Conservation (phyloP, 2,113 vertebrate genomes). For the Cinclus cinclus region DNA sequence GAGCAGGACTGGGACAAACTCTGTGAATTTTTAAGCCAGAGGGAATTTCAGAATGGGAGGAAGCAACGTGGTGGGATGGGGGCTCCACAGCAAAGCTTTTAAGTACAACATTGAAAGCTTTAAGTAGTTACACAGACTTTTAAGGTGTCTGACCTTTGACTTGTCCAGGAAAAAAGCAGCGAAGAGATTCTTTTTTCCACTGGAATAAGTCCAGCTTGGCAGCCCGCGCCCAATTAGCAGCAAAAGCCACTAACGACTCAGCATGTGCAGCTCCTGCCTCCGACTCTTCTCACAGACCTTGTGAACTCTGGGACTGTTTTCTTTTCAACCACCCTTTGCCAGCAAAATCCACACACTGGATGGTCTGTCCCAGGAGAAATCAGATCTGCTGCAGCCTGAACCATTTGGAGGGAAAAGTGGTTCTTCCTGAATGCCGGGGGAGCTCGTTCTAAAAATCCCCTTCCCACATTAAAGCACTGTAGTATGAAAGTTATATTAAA, state of each 20-base stretch:
- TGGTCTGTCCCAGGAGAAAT: background rate
- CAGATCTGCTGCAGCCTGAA: background rate
- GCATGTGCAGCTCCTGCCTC: background rate
- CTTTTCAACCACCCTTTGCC: background rate
- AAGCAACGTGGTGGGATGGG: fast-evolving
- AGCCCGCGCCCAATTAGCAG: background rate
- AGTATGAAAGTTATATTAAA: background rate
- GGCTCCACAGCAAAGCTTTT: background rate
- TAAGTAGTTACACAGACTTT: background rate
- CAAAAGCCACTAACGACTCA: background rate
- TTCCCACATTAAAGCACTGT: background rate
- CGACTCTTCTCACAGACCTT: slow-evolving; percentile 14
- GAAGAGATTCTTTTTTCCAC: background rate
- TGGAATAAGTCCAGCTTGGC: slow-evolving; percentile 26
- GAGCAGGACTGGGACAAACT: background rate
- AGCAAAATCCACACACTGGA: background rate
- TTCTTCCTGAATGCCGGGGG: background rate
- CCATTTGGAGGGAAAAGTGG: background rate
- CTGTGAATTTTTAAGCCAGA: background rate
- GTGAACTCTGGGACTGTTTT: slow-evolving; percentile 10
- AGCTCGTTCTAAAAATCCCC: background rate
- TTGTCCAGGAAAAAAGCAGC: background rate
- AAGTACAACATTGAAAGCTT: background rate
- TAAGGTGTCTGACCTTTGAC: slow-evolving; percentile 33
- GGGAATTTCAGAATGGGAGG: background rate